Conservation (phyloP, 2,797 vertebrate species). For the Arnoldichthys spilopterus region DNA sequence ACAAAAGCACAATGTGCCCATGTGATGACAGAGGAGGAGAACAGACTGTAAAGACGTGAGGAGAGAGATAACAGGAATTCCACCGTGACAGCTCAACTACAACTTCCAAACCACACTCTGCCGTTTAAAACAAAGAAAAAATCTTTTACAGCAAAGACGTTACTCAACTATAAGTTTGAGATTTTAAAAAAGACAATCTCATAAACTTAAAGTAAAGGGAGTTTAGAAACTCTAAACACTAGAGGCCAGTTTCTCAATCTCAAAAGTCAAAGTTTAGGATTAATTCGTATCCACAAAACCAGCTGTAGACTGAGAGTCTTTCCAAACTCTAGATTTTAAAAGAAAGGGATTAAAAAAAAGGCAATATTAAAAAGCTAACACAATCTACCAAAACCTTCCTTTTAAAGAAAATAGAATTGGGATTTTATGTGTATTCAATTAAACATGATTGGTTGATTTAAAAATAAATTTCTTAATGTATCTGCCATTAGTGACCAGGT, state of each 20-base stretch:
- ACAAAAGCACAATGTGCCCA: slow-evolving; percentile 23
- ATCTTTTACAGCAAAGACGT: not conserved
- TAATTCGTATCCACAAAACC: not conserved
- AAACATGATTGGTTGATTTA: no score
- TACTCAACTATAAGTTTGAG: not conserved
- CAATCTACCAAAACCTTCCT: not conserved
- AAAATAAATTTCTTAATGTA: no score
- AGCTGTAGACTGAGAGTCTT: not conserved
- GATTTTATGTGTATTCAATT: no score
- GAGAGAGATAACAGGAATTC: slow-evolving; percentile 41
- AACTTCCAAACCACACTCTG: slow-evolving; percentile 18
- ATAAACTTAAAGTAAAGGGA: not conserved
- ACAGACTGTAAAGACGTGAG: slow-evolving; percentile 31
- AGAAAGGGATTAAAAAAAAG: not conserved
- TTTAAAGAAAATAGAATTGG: not conserved
- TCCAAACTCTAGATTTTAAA: not conserved
- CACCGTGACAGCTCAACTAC: slow-evolving; percentile 29
- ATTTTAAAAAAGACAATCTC: not conserved
- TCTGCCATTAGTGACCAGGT: no score
- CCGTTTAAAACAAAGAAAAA: not conserved
- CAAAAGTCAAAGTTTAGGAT: no score
- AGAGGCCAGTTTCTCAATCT: not conserved
- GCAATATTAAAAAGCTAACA: not conserved
- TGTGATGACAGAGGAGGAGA: slow-evolving; percentile 27
- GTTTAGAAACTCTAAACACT: not conserved